These are phyloP conservation scores for Lycophotia porphyrea DNA, from an alignment of 2,888 invertebrate species.

Conservation along the genomic window DNA sequence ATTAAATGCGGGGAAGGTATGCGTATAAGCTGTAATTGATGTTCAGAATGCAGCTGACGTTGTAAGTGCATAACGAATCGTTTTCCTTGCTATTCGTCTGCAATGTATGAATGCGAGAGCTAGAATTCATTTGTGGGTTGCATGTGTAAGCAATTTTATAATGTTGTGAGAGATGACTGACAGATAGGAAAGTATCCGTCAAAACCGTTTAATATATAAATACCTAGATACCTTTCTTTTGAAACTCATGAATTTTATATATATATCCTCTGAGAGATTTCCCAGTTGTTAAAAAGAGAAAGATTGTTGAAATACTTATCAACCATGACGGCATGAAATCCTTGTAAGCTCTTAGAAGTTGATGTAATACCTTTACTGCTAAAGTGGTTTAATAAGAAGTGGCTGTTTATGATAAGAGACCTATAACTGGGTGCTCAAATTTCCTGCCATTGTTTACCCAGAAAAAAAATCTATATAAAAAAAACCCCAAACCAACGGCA, in stretches of 20 bases:
- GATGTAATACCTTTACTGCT: neutral
- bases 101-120: neutral
- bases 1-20: conserved; percentile 24
- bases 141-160: neutral
- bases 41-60: conserved; percentile 34
- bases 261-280: no score
- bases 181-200: neutral
- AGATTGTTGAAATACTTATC: no score
- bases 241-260: no score
- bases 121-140: neutral
- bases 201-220: neutral
- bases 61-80: neutral
- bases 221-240: no score
- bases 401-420: neutral
- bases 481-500: conserved; percentile 4
- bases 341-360: neutral
- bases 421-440: neutral
- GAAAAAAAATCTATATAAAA: neutral
- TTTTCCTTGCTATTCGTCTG: neutral
- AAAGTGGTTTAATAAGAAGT: neutral
- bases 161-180: neutral
- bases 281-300: no score
- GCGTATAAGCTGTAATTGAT: conserved; percentile 15
- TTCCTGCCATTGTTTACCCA: neutral
- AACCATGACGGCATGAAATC: no score